A percentile compares a stretch with the other conserved stretches of the same genome.
These are phyloP conservation scores for Corythornis leucogaster DNA, from an alignment of 2,797 vertebrate genomes.

Conservation along the genomic window DNA sequence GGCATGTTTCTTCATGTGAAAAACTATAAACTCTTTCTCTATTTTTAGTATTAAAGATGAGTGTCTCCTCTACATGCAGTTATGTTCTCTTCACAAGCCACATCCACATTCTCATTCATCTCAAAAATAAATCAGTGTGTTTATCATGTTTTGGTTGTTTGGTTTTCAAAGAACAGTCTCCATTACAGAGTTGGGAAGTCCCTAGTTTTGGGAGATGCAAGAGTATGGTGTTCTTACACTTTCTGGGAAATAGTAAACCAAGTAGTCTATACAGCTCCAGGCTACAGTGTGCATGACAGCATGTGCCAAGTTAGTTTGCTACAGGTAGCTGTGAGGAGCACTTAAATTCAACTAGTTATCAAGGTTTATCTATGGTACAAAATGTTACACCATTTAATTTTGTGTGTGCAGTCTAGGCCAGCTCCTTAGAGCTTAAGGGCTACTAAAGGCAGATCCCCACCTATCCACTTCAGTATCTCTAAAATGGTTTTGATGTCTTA, in stretches of 20 bases:
- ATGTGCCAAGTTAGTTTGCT: neutral
- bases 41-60: neutral
- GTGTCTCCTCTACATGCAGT: neutral
- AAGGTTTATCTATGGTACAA: neutral
- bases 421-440: neutral
- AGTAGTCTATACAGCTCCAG: neutral
- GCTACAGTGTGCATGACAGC: fast-evolving
- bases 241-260: neutral
- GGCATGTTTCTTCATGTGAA: neutral
- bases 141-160: neutral
- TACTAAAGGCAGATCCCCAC: neutral
- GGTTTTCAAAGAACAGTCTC: neutral
- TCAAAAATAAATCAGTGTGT: neutral
- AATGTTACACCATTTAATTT: neutral
- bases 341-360: neutral
- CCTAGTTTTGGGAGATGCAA: neutral
- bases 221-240: neutral
- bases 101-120: neutral
- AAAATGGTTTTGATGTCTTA: neutral
- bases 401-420: neutral
- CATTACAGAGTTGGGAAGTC: neutral
- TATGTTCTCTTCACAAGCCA: fast-evolving
- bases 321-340: neutral
- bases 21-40: neutral
- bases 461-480: neutral